Evolutionary conservation across 2,797 vertebrate genomes (phyloP).

Genomic region (Siniperca undulata): DNA sequence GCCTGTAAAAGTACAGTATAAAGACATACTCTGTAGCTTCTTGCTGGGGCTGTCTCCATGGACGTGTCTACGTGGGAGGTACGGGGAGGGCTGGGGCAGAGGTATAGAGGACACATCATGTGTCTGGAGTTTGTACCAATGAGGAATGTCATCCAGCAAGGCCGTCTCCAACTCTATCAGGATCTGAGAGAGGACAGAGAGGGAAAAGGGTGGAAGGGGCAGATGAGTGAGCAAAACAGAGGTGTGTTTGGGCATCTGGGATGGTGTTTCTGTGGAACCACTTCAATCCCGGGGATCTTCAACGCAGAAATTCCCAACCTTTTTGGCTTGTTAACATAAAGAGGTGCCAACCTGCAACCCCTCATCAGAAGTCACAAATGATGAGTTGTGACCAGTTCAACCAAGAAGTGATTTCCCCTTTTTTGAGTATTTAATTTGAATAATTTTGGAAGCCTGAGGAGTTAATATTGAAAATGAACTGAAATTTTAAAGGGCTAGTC

Average conservation of each 20-base stretch:
- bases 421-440: neutral
- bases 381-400: neutral
- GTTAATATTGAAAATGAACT: neutral
- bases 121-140: constrained; percentile 96
- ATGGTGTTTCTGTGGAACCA: too few relatives aligned
- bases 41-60: constrained; percentile 96
- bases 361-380: neutral
- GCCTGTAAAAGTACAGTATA: constrained; percentile 59
- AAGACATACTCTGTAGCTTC: constrained; percentile 96
- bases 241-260: neutral
- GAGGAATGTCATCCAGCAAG: constrained; percentile 94
- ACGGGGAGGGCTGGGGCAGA: constrained; percentile 95
- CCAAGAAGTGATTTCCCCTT: neutral
- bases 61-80: constrained; percentile 93
- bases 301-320: too few relatives aligned
- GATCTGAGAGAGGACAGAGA: constrained; percentile 83
- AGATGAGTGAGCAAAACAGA: neutral
- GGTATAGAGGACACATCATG: constrained; percentile 96
- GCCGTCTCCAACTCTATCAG: constrained; percentile 98
- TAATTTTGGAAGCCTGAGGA: neutral
- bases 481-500: too few relatives aligned
- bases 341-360: neutral
- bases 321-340: neutral
- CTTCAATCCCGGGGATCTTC: too few relatives aligned
- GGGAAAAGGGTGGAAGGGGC: neutral